These are phyloP conservation scores for Spea bombifrons DNA, from an alignment of 2,113 vertebrate genomes.

Conservation along the genomic window DNA sequence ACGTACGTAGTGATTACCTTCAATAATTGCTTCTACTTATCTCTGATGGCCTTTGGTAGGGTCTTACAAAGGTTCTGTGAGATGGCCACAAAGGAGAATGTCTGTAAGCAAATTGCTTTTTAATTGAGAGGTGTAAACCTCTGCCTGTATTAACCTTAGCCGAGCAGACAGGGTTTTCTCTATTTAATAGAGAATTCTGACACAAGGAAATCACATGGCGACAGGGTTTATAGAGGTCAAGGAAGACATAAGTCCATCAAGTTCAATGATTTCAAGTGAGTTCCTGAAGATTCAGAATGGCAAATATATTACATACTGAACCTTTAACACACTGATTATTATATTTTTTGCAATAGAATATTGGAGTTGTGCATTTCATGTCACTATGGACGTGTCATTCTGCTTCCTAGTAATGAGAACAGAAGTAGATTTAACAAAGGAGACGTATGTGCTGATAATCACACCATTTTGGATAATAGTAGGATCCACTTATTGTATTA, in stretches of 20 bases:
- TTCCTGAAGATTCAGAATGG: neutral
- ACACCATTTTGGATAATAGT: too few species aligned
- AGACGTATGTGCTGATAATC: too few species aligned
- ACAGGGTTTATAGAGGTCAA: neutral
- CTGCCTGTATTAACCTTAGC: conserved; percentile 1
- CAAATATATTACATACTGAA: too few species aligned
- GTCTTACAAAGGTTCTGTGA: neutral
- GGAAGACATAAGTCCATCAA: neutral
- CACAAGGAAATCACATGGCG: neutral
- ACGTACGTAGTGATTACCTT: neutral
- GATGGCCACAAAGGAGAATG: neutral
- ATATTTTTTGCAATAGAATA: too few species aligned
- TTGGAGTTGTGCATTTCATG: too few species aligned
- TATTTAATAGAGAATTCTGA: neutral
- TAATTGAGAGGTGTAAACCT: conserved; percentile 1
- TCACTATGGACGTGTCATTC: too few species aligned
- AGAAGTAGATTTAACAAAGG: too few species aligned
- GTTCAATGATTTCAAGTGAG: neutral
- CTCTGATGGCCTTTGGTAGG: neutral
- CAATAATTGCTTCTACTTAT: neutral
- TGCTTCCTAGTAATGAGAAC: too few species aligned
- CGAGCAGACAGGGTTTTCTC: neutral
- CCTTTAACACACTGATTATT: too few species aligned
- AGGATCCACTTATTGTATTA: too few species aligned
- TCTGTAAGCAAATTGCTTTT: conserved; percentile 5